These are phyloP conservation scores for Bradypodion pumilum DNA, from an alignment of 2,797 vertebrate species.

Conservation along the genomic window DNA sequence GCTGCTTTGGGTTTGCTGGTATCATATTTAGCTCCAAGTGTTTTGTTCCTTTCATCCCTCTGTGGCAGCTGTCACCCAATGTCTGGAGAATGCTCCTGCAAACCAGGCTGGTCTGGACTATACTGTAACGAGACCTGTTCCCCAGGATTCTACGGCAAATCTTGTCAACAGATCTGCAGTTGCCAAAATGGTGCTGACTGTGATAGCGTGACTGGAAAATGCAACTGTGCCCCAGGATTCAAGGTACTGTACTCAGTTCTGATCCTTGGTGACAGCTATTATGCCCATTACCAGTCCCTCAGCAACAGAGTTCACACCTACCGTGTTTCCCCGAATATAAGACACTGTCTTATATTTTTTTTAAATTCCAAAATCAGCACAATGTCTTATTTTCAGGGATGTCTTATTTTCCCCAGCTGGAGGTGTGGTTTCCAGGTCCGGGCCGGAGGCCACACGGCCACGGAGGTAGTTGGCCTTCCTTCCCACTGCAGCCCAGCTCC, in stretches of 20 bases:
- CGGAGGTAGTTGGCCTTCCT: too few relatives aligned
- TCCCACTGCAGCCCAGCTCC: too few relatives aligned
- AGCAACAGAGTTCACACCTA: not conserved
- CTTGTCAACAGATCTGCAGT: constrained; percentile 90
- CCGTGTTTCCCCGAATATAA: too few relatives aligned
- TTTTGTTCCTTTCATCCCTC: constrained; percentile 69
- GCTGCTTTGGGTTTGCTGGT: constrained; percentile 19
- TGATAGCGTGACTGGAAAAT: constrained; percentile 88
- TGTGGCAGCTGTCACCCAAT: constrained; percentile 93
- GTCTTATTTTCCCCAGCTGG: too few relatives aligned
- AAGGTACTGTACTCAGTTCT: constrained; percentile 85
- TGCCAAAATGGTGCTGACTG: constrained; percentile 97
- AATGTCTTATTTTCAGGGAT: too few relatives aligned
- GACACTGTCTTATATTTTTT: too few relatives aligned
- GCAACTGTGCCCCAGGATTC: constrained; percentile 93
- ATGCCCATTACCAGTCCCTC: not conserved
- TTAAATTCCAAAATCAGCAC: too few relatives aligned
- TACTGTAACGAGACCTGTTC: constrained; percentile 96
- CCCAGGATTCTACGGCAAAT: constrained; percentile 89
- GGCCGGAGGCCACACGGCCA: too few relatives aligned
- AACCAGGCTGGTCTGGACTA: constrained; percentile 90
- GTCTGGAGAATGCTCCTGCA: constrained; percentile 93
- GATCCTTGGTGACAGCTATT: constrained; percentile 15
- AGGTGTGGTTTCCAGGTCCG: too few relatives aligned
- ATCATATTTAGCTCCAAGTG: constrained; percentile 60